Evolutionary conservation across 2,888 invertebrate genomes (phyloP).

Genomic region (Andrena trimmerana): DNA sequence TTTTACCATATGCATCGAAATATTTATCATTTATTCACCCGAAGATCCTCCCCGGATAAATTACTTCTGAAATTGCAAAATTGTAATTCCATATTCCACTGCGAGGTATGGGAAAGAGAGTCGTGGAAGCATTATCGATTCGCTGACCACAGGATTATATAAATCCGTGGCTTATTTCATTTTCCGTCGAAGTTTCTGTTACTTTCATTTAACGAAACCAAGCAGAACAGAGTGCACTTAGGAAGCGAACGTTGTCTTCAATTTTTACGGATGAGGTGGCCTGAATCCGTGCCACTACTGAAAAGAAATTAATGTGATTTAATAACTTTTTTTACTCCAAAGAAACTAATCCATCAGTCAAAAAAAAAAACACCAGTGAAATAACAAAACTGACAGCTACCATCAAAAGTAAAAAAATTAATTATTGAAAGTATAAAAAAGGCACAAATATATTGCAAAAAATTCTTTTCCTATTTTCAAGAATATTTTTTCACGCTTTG

Average conservation of each 20-base stretch:
- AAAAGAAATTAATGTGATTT: not conserved
- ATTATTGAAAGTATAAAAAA: no score
- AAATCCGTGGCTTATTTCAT: slow-evolving; percentile 20
- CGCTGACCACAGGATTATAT: slow-evolving; percentile 18
- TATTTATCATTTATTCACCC: not conserved
- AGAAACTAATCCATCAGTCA: no score
- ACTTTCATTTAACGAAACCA: slow-evolving; percentile 38
- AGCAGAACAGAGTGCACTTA: slow-evolving; percentile 12
- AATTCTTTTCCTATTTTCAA: no score
- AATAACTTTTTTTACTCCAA: not conserved
- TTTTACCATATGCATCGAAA: not conserved
- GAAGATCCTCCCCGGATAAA: not conserved
- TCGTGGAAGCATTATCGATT: slow-evolving; percentile 13
- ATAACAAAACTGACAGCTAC: no score
- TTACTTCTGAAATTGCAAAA: slow-evolving; percentile 18
- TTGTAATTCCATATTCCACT: not conserved
- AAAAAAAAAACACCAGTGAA: no score
- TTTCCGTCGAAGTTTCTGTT: slow-evolving; percentile 19
- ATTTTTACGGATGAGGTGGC: slow-evolving; percentile 15
- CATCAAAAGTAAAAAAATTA: no score
- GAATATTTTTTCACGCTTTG: no score
- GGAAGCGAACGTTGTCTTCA: not conserved
- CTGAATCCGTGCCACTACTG: not conserved
- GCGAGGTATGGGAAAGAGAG: not conserved
- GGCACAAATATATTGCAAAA: no score